Evolutionary conservation across 2,797 vertebrate genomes (phyloP), one percentile per base, ranked within the genome.

Genomic region (Sciurus carolinensis): DNA sequence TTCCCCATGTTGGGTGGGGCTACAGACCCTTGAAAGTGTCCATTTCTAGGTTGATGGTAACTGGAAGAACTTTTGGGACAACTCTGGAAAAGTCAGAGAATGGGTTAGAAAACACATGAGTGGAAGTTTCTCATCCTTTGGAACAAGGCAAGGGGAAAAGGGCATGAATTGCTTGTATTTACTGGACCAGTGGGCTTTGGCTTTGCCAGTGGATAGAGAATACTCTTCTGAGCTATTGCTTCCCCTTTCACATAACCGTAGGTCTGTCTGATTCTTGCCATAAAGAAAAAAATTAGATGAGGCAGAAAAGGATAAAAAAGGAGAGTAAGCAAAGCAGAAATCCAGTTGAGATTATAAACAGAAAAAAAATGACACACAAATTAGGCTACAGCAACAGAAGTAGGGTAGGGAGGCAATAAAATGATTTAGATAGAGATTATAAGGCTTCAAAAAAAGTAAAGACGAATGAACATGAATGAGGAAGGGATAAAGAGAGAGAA

Each of bases 41-140:
- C 20, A 85, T 97, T 98, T 77, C 96, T 79, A 95, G 62, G 96
- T 91, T 97, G 95, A 96, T 97, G 97, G 96, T 96, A 96, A 91
- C 20, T 97, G 92, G 92, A 83, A 96, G 88, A 91, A 91, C 88
- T 86, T 94, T 85, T 54, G 59, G 69, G 62, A 47, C 81, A 20
- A 79, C 69, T 76, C 73, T 77, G 77, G 87, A 90, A 75, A 90
- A 92, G 26, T 3, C 80, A 95, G 73, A 88, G 52, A 67, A 67
- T 73, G 81, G 30, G 57, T 84, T 71, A 76, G 82, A 59, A 84
- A 75, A 87, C 15, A 44, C 57, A 36, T 2, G 30, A 90, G 71
- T 76, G 52, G 66, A 75, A 57, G 67, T 84, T 73, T 83, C 33
- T 75, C 24, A 13, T 87, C 44, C 67, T 30, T 83, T 69, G 42